Base-by-base conservation (phyloP, 2,888 invertebrate species). In the Petrolisthes manimaculis region DNA sequence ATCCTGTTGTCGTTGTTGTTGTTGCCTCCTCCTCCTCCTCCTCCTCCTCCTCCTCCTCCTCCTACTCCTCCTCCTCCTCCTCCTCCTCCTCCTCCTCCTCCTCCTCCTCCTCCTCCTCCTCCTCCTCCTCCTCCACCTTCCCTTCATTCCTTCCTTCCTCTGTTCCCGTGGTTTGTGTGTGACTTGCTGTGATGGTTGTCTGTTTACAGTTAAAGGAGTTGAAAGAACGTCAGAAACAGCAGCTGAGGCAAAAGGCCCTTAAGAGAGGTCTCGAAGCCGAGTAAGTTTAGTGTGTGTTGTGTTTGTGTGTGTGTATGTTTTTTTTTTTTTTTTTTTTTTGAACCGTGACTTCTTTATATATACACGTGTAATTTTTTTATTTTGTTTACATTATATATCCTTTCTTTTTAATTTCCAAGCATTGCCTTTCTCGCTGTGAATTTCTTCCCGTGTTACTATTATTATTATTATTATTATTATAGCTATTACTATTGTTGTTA, bases 191-290 rank as follows among this genome's bases (percentile, higher is more conserved):
- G 71, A 12, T 71, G 9, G 61, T 71, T 71, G 71, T 84, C 69
- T 74, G 81, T 85, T 91, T 88, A 21, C 90, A 94, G 94, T 92
- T 94, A 93, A 93, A 93, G 92, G 94, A 94, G 91, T 92, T 94
- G 91, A 93, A 93, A 84, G 94, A 94, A 91, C 92, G 93, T 86
- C 93, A 94, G 87, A 93, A 93, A 91, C 93, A 93, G 91, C 93
- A 93, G 92, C 93, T 93, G 92, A 93, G 94, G 89, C 92, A 93
- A 91, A 94, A 93, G 93, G 92, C 92, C 74, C 86, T 92, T 86
- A 92, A 92, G 91, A 92, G 92, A 84, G 92, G 92, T 87, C 91
- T 92, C 71, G 92, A 92, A 81, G 92, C 92, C 18, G 92, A 92
- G 92, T 92, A 92, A 92, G 92, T 91, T n/a, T 67, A 54, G 53